phyloP scores from a whole-genome alignment of 2,797 vertebrate genomes.

The Coranthus polyacanthus region DNA sequence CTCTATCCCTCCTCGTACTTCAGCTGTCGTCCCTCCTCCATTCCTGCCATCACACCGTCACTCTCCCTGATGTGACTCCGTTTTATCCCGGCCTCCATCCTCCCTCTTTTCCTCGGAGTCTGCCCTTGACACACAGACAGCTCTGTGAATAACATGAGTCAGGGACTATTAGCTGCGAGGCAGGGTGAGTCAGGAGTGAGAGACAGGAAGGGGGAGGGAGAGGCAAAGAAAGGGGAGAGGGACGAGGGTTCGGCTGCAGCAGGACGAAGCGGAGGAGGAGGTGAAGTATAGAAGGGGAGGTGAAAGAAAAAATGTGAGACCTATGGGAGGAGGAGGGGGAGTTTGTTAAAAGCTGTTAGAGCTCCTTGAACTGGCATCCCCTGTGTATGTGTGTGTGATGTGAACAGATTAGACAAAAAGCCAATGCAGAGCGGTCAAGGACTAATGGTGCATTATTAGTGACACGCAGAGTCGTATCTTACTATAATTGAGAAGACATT shows the following conservation, averaged over 20 bases:
- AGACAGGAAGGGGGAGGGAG: conserved; percentile 31
- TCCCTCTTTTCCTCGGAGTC: conserved; percentile 29
- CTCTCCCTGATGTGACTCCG: conserved; percentile 13
- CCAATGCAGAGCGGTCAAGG: conserved; percentile 1
- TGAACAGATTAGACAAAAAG: conserved; percentile 13
- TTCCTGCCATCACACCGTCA: conserved; percentile 7
- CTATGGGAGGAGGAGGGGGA: conserved; percentile 26
- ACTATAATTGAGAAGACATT: too few relatives aligned
- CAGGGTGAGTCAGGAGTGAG: conserved; percentile 68
- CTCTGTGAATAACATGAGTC: conserved; percentile 77
- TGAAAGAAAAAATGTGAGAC: conserved; percentile 39
- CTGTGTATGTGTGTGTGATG: conserved; percentile 10
- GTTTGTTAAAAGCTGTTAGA: conserved; percentile 45
- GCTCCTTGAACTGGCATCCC: conserved; percentile 22
- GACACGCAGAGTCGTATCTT: too few relatives aligned
- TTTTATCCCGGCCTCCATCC: conserved; percentile 26
- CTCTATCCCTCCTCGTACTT: conserved; percentile 1
- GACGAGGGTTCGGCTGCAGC: conserved; percentile 14
- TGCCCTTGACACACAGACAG: conserved; percentile 70
- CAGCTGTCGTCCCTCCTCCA: conserved; percentile 18
- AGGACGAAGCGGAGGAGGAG: conserved; percentile 1
- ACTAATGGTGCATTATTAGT: conserved; percentile 4
- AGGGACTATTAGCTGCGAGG: conserved; percentile 67
- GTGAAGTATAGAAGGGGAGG: conserved; percentile 5
- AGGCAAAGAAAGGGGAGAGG: too few relatives aligned